Base-by-base conservation (phyloP, 2,113 vertebrate genomes). In the Dasyprocta punctata region DNA sequence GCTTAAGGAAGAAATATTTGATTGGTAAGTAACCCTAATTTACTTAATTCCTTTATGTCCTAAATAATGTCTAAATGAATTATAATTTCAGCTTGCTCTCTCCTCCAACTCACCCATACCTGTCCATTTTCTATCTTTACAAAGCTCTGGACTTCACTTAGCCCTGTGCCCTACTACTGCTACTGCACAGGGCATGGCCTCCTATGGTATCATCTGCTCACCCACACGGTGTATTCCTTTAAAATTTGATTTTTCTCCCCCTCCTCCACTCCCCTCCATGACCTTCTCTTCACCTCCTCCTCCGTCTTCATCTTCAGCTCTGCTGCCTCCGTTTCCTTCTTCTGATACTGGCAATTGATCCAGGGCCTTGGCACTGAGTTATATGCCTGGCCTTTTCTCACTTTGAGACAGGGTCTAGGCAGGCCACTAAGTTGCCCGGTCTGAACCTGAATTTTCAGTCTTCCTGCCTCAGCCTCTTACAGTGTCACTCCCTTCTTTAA, bases 1-100 rank as follows among this genome's bases (percentile, higher is more conserved):
- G 47, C 38, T 84, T 90, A 88, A 91, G 44, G 36, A 92, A 87
- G 41, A 89, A 47, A 86, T 87, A 90, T 82, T 81, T 95, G 63
- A 93, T 78, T 63, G 84, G 49, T 56, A 69, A 81, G 83, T 77
- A 44, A 26, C 12, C 13, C 17, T 80, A 75, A n/a, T 5, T 77
- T 89, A 80, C 10, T 61, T 80, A 83, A 58, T 95, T 94, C 7
- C 83, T 61, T 77, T 88, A 38, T 85, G 54, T 81, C 41, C 7
- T 60, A 92, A 96, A 85, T 26, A 91, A 22, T 22, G 49, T 13
- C n/a, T 20, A 88, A 96, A 88, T 67, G 52, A 8, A 69, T 93
- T 91, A 63, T 67, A 56, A 78, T 41, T 93, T 86, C 11, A 80
- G 17, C 11, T 92, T 2, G 9, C 44, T 78, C 41, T 71, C 44